Base-by-base conservation (phyloP, 2,888 invertebrate genomes). In the Drosophila bunnanda region DNA sequence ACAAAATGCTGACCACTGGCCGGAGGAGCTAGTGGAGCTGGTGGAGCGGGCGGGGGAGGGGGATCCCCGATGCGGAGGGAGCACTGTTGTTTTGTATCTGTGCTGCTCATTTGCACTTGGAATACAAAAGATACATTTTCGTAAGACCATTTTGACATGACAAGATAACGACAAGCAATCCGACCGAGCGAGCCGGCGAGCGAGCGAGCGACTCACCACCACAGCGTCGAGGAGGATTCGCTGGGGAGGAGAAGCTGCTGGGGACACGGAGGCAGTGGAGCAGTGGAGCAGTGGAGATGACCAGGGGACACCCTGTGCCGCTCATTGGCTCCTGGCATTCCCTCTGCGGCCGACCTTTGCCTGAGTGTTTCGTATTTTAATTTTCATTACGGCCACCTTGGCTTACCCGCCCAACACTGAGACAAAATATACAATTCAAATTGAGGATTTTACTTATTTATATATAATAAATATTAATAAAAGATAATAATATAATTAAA, bases 121-220 rank as follows among this genome's bases (percentile, higher is more conserved):
- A 89, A 84, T 89, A 87, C 89, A 89, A 87, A 89, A 89, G 88
- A 84, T 86, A 90, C 78, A 90, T 90, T 89, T 90, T 85, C 87
- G 86, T 81, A 88, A 89, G 84, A 89, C 89, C 89, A 88, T 89
- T 90, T 89, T 89, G 90, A 89, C 90, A 89, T 88, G 90, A 90
- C 89, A 90, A 90, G 90, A 90, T 90, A 90, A 90, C 90, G 90
- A 90, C 88, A 90, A 89, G 80, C 83, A 81, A 84, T 80, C 88
- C 81, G 75, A 77, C 65, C 78, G 68, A 69, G 68, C 81, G 32
- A 44, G 15, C 43, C 6, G 22, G 25, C 25, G 25, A 36, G 32
- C 32, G 13, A 34, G 50, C 20, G 30, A 50, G 34, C 32, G 71
- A 73, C 77, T 77, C 66, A 71, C 54, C 59, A 55, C 58, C 28